Evolutionary conservation across 1,140 invertebrate genomes (phyloP), one percentile per base, ranked within the genome.

Genomic region (Drosophila novamexicana): DNA sequence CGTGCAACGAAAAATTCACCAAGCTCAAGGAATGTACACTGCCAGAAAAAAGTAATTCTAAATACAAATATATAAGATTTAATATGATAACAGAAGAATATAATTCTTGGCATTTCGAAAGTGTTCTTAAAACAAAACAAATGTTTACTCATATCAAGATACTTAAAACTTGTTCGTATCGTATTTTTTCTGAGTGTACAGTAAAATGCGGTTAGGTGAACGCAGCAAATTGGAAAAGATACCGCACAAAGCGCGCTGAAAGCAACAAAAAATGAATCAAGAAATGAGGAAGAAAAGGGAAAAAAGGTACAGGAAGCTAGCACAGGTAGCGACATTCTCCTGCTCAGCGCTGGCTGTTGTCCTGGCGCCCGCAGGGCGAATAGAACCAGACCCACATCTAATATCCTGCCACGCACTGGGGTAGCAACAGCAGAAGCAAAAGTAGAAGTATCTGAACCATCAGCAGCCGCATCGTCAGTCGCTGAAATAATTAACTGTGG

Each of bases 401-500:
- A 84, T 75, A 80, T 71, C 69, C 66, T 84, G 74, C 50, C 66
- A 72, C 47, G 76, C 73, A 78, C 77, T 73, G 67, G 9, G 67
- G 50, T 49, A 44, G 32, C 59, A 49, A 54, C 58, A 62, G 22
- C 53, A 37, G 56, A 14, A 45, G 18, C 16, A 37, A 18, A 44
- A n/a, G 18, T 2, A 59, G 29, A 39, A 14, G 18, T 2, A 59
- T 32, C 68, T 53, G 29, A 18, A 37, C 57, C 65, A 64, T 40
- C 53, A 64, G 52, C 53, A 65, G 63, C 67, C 58, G 68, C 65
- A 63, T 67, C 77, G 66, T 47, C 73, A 71, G 69, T 74, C 63
- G 66, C 66, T 75, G 59, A 85, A 77, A 81, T 85, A 85, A 85
- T 80, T 80, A 84, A 84, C 77, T 80, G 52, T 58, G 58, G n/a